phyloP scores from a whole-genome alignment of 2,888 invertebrate genomes.

The Tineola bisselliella region DNA sequence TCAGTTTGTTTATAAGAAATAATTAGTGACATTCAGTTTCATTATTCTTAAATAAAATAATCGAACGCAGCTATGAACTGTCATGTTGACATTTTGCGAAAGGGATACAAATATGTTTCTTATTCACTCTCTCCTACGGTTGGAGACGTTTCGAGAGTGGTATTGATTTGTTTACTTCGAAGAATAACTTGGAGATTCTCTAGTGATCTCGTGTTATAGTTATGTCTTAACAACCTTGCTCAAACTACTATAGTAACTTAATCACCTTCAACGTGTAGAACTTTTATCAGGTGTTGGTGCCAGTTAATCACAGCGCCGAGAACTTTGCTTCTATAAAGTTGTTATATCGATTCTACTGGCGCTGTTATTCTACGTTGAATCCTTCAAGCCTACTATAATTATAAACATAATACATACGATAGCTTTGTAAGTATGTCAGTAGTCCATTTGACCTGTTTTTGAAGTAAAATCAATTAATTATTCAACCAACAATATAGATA shows the following conservation, averaged over 20 bases:
- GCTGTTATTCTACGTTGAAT: neutral
- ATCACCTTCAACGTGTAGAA: constrained; percentile 37
- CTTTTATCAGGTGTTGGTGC: constrained; percentile 54
- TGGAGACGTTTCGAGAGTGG: constrained; percentile 17
- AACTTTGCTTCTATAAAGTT: constrained; percentile 29
- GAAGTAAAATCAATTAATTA: neutral
- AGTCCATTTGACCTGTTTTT: constrained; percentile 24
- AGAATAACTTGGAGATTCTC: constrained; percentile 26
- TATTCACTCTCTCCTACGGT: neutral
- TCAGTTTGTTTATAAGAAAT: neutral
- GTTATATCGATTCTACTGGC: constrained; percentile 56
- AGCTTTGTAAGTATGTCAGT: constrained; percentile 33
- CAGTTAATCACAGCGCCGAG: constrained; percentile 37
- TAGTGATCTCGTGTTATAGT: constrained; percentile 34
- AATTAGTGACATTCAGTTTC: too few relatives aligned
- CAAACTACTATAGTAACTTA: constrained; percentile 32
- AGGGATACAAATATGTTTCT: neutral
- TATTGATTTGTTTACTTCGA: constrained; percentile 63
- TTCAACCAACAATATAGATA: neutral
- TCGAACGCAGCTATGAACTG: too few relatives aligned
- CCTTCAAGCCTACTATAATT: constrained; percentile 16
- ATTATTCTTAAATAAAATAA: too few relatives aligned
- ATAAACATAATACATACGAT: constrained; percentile 48
- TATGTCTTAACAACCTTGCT: constrained; percentile 49
- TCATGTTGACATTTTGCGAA: too few relatives aligned